Evolutionary conservation across 2,888 invertebrate species (phyloP), one percentile per base, ranked within the genome.

Genomic region (Spodoptera littoralis): DNA sequence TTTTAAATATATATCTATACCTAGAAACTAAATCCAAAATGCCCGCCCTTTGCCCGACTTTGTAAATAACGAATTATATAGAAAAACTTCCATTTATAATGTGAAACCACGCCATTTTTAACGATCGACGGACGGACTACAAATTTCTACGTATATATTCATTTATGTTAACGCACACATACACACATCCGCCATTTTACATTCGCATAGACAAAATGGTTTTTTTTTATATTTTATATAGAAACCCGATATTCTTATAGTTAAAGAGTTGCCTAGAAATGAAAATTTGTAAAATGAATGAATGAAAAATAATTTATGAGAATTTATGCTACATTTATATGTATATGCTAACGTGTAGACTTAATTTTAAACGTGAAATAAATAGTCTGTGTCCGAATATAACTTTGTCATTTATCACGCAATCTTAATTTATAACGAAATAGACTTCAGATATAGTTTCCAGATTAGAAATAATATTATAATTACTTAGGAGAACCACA

Each of bases 81-180:
- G 49, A 52, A 59, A 52, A 57, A 36, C 36, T 36, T 53, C 52
- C 58, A 66, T 74, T 68, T 65, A 70, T 45, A 22, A 56, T 52
- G 62, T 64, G 58, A 42, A 13, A 73, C 47, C 68, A 73, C 68
- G 65, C 65, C 59, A 70, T 49, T 75, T 54, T 59, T 60, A 53
- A 56, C 60, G 66, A 13, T 79, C 73, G 80, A 82, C 85, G 90
- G 90, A 90, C 90, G 90, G 90, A 90, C 81, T 82, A 81, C 84
- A 84, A 82, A 56, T 53, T 77, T 79, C 81, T 88, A 88, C 81
- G 79, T 84, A 81, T 80, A 77, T 36, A 36, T 36, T 36, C 36
- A 36, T 74, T 49, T 62, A 71, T 51, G 43, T 52, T 52, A 36
- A 56, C 62, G 68, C 61, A 62, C 55, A 49, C 65, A 41, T 65